These are phyloP conservation scores for Noturus placidus DNA, from an alignment of 2,113 vertebrate genomes.

Conservation along the genomic window DNA sequence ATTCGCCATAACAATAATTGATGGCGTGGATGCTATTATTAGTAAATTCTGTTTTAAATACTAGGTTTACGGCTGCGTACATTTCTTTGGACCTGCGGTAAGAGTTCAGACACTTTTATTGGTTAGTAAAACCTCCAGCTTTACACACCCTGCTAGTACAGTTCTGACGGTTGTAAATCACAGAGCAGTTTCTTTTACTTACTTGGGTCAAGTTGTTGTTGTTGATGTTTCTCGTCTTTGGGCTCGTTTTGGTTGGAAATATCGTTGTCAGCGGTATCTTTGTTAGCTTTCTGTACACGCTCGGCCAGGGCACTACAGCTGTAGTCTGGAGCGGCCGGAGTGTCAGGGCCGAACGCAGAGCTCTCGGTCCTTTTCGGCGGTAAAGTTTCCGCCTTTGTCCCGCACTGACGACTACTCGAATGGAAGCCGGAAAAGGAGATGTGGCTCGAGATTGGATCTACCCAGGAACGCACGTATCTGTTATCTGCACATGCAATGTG, in stretches of 20 bases:
- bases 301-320: slow-evolving; percentile 77
- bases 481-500: slow-evolving; percentile 84
- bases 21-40: slow-evolving; percentile 36
- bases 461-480: slow-evolving; percentile 94
- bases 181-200: slow-evolving; percentile 88
- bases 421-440: slow-evolving; percentile 82
- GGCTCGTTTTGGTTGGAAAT: slow-evolving; percentile 83
- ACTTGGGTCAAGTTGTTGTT: slow-evolving; percentile 97
- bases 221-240: slow-evolving; percentile 89
- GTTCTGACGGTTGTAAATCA: slow-evolving; percentile 95
- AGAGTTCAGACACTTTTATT: slow-evolving; percentile 98
- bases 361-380: slow-evolving; percentile 80
- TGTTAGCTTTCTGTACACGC: slow-evolving; percentile 78
- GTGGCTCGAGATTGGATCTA: slow-evolving; percentile 84
- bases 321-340: slow-evolving; percentile 79
- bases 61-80: slow-evolving; percentile 79
- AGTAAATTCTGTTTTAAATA: slow-evolving; percentile 63
- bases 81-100: slow-evolving; percentile 80
- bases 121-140: slow-evolving; percentile 99
- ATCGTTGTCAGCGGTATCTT: slow-evolving; percentile 78
- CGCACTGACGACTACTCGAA: slow-evolving; percentile 79
- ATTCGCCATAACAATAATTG: slow-evolving; percentile 12
- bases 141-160: slow-evolving; percentile 94
- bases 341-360: slow-evolving; percentile 78
- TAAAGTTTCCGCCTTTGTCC: slow-evolving; percentile 83